Percentiles rank a stretch among this genome's conserved stretches.
Evolutionary conservation across 1,140 invertebrate genomes (phyloP).

Genomic region (Liolophura sinensis): DNA sequence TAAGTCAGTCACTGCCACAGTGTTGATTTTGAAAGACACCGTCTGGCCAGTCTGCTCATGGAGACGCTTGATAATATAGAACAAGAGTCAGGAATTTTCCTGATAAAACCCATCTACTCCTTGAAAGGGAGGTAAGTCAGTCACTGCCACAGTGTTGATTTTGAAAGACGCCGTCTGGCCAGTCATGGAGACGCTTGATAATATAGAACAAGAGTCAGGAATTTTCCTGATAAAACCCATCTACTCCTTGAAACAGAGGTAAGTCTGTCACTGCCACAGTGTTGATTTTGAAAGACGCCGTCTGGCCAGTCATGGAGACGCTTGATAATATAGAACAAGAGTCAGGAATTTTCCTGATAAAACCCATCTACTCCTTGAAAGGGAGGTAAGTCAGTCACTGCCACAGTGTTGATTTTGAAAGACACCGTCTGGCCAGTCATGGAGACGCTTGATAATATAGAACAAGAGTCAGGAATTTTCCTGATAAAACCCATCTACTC

Average conservation of each 20-base stretch:
- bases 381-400: constrained; percentile 45
- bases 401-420: too few relatives aligned
- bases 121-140: constrained; percentile 48
- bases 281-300: constrained; percentile 39
- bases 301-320: constrained; percentile 52
- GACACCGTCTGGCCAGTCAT: constrained; percentile 50
- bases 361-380: constrained; percentile 56
- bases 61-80: constrained; percentile 51
- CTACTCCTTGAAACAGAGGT: constrained; percentile 55
- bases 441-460: constrained; percentile 49
- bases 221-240: constrained; percentile 59
- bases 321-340: constrained; percentile 53
- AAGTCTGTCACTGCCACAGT: too few relatives aligned
- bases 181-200: constrained; percentile 52
- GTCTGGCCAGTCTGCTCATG: constrained; percentile 50
- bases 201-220: constrained; percentile 54
- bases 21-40: constrained; percentile 32
- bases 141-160: too few relatives aligned
- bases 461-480: constrained; percentile 57
- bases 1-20: constrained; percentile 13
- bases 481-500: constrained; percentile 58
- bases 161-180: constrained; percentile 45
- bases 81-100: constrained; percentile 56
- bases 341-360: constrained; percentile 57
- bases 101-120: constrained; percentile 58